These are phyloP conservation scores for Sitta europaea DNA, from an alignment of 2,113 vertebrate genomes.

Conservation along the genomic window DNA sequence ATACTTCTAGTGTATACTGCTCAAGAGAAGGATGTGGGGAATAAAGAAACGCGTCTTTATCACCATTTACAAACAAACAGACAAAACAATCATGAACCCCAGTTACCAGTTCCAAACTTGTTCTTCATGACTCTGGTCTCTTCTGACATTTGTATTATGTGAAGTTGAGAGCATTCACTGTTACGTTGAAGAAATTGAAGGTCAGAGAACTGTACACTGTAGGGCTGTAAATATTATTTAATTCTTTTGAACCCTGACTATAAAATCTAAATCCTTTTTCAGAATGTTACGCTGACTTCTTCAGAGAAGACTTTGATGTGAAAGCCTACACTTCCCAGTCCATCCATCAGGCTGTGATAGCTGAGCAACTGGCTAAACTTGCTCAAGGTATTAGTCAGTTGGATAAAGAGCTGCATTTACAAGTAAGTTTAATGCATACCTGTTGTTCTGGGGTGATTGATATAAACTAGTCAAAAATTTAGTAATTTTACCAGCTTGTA, in stretches of 20 bases:
- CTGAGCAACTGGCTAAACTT: slow-evolving; percentile 92
- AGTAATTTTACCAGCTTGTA: background rate
- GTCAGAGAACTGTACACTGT: background rate
- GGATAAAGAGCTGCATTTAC: slow-evolving; percentile 93
- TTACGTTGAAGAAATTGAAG: background rate
- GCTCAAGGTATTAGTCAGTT: slow-evolving; percentile 96
- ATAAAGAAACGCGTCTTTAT: background rate
- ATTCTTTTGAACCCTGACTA: background rate
- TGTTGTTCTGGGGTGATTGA: background rate
- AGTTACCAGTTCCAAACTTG: background rate
- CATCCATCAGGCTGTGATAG: slow-evolving; percentile 92
- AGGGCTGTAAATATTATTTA: background rate
- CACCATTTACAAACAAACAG: background rate
- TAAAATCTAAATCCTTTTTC: background rate
- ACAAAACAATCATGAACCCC: accelerated
- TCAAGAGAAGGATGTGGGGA: background rate
- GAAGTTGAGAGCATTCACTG: background rate
- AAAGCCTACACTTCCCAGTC: slow-evolving; percentile 93
- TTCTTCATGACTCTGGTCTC: background rate
- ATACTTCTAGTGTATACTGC: background rate
- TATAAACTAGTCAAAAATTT: background rate
- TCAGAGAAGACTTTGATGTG: slow-evolving; percentile 89
- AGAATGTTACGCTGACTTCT: slow-evolving; percentile 92
- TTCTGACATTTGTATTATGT: accelerated
- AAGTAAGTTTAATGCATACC: slow-evolving; percentile 74